phyloP scores from a whole-genome alignment of 1,140 invertebrate species.

The Ylistrum balloti region DNA sequence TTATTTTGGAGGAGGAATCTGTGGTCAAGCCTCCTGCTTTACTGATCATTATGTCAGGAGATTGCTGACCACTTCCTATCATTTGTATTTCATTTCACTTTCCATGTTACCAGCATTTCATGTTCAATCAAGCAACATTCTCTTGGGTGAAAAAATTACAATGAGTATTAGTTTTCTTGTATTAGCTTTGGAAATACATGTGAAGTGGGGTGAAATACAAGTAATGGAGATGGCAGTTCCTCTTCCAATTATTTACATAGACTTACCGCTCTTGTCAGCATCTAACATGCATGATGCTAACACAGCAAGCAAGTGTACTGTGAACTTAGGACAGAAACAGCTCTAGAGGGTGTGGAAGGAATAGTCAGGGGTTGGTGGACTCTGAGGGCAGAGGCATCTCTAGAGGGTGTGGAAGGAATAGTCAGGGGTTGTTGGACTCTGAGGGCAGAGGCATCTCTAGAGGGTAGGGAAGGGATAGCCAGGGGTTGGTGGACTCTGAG shows the following conservation, averaged over 20 bases:
- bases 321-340: background rate
- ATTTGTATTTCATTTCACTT: constrained; percentile 3
- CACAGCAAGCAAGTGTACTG: constrained; percentile 1
- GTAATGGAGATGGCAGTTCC: background rate
- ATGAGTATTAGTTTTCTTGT: background rate
- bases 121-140: background rate
- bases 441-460: no score
- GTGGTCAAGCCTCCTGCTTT: background rate
- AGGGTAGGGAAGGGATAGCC: no score
- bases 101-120: background rate
- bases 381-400: no score
- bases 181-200: background rate
- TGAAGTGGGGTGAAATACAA: background rate
- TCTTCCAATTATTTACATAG: constrained; percentile 13
- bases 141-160: no score
- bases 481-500: no score
- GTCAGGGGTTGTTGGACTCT: no score
- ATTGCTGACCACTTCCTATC: background rate
- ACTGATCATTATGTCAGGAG: background rate
- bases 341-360: background rate
- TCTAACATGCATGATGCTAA: constrained; percentile 18
- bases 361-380: no score
- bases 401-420: no score
- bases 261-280: background rate
- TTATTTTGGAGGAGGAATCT: background rate